Base-by-base conservation (phyloP, 2,888 invertebrate species). In the Meiosimyza decipiens region DNA sequence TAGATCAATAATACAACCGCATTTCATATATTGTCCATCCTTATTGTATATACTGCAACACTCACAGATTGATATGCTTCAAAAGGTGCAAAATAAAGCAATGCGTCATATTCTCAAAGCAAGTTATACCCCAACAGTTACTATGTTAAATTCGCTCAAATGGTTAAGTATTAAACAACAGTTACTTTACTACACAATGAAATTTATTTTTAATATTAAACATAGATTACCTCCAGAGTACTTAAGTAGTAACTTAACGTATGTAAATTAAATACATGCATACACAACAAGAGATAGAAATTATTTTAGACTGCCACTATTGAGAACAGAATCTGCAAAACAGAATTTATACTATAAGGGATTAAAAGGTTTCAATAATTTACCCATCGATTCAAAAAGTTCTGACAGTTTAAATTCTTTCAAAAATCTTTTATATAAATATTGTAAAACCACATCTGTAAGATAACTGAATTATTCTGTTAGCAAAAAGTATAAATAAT, bases 21-120 rank as follows among this genome's bases (percentile, higher is more conserved):
- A 22, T 3, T 22, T 22, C 22, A 22, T 22, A 22, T 22, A 22
- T 22, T 22, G 54, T 54, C 54, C 54, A 54, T 54, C 54, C 6
- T 11, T 54, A 54, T 16, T 54, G 6, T 54, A 54, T 13, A 16
- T 13, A 16, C 15, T 54, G 16, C 54, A 6, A 16, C 1, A 54
- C 12, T 54, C 54, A 54, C 54, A 54, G 11, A 54, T 16, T 54
- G 15, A 54, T 16, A 54, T 6, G 54, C 54, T 54, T 12, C 54
- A 54, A 54, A 54, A 54, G 22, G 11, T 54, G 54, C 54, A 54
- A 54, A 54, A 54, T 54, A 54, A 54, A 54, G 54, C 54, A 16
- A 54, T 13, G 54, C 54, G 54, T 16, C 16, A 54, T 54, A 54
- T 54, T 54, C 16, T 11, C 6, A 54, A 54, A 54, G 54, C 54